Evolutionary conservation across 1,140 invertebrate genomes (phyloP), one percentile per base, ranked within the genome.

Genomic region (Drosophila aff.): DNA sequence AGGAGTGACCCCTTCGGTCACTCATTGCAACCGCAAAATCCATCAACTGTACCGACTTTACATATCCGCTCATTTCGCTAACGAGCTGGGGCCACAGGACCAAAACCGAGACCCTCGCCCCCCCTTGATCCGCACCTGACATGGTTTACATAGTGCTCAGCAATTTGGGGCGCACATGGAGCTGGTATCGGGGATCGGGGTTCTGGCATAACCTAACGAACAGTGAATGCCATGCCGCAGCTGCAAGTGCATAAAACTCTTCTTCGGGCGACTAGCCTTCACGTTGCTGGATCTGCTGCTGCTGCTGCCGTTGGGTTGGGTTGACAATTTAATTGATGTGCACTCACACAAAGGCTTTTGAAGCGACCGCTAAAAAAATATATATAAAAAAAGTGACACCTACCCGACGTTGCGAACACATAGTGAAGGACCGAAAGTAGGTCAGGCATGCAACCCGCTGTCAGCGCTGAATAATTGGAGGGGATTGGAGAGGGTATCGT

Each of bases 291-390:
- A 50, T 16, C 72, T 77, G 33, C 16, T 64, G 58, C 71, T 64
- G 61, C 16, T 9, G 41, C 43, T 16, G n/a, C 62, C 76, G 62
- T 64, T 31, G 68, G 83, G 72, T 78, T 81, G 84, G 83, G 72
- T 87, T 81, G 84, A 89, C 84, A 90, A 89, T 89, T 89, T 89
- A 89, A 89, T 89, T 89, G 84, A 89, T 89, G 81, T 89, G 82
- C 84, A 81, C 81, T 67, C 76, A 87, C 68, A 81, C 80, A 82
- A 82, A 82, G 80, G 57, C 83, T 90, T 87, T 81, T 90, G 84
- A 90, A 90, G 73, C 76, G 46, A 89, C 84, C 84, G 84, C 84
- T 89, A 58, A 55, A 78, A 69, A 78, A 78, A 78, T 72, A 73
- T n/a, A 66, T 46, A 26, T 23, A 44, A 50, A 52, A 86, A 79